Evolutionary conservation across 2,113 vertebrate genomes (phyloP).

Genomic region (Phyllostomus discolor): DNA sequence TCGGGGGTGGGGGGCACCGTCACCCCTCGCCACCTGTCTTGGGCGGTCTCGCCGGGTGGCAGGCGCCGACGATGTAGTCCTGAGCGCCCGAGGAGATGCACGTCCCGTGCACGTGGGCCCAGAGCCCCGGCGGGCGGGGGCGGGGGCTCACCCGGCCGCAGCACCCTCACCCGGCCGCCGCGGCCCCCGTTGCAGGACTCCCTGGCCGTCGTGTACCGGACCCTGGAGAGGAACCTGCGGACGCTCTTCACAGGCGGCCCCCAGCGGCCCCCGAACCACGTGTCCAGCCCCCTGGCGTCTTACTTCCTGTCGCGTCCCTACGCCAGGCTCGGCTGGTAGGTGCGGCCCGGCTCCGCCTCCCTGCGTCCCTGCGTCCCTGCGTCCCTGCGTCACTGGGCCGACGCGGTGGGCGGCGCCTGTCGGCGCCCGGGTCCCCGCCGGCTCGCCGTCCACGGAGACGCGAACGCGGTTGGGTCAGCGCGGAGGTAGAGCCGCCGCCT

Average conservation of each 20-base stretch:
- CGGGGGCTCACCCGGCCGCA: too few species aligned
- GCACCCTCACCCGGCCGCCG: not conserved
- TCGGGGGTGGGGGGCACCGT: fast-evolving
- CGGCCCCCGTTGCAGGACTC: conserved; percentile 73
- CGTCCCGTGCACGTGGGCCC: not conserved
- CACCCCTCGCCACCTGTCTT: not conserved
- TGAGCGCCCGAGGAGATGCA: not conserved
- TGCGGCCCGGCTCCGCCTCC: not conserved
- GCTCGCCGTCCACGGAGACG: not conserved
- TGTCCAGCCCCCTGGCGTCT: conserved; percentile 71
- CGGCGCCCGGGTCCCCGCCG: not conserved
- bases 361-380: not conserved
- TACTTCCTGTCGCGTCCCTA: conserved; percentile 81
- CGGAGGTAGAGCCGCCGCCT: not conserved
- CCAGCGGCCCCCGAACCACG: conserved; percentile 53
- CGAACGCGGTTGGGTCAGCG: not conserved
- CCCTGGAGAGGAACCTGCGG: conserved; percentile 56
- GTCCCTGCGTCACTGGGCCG: not conserved
- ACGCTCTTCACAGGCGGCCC: conserved; percentile 1
- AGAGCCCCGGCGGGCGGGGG: too few species aligned
- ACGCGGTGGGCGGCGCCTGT: too few species aligned
- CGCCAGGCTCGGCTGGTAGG: conserved; percentile 84
- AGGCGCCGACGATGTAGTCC: not conserved
- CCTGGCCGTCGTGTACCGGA: conserved; percentile 65
- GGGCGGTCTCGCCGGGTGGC: not conserved